phyloP scores from a whole-genome alignment of 2,797 vertebrate genomes.

The Champsocephalus gunnari region DNA sequence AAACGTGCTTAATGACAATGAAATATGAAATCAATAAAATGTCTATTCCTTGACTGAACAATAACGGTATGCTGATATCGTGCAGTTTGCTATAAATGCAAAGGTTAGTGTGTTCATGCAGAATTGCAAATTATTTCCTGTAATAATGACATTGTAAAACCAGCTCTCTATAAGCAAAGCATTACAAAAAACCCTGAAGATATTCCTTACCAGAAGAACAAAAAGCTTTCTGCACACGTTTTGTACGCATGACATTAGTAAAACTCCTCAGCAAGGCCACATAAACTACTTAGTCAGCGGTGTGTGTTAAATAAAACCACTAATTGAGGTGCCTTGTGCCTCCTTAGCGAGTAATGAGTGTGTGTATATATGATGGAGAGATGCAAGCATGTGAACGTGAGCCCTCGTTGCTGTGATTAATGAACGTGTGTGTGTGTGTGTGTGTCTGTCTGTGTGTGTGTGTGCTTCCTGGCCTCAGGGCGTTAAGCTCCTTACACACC shows the following conservation, averaged over 20 bases:
- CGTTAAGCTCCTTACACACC: not conserved
- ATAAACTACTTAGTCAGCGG: not conserved
- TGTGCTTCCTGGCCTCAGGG: constrained; percentile 29
- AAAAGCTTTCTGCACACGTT: not conserved
- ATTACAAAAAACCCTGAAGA: constrained; percentile 2
- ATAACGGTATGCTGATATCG: not conserved
- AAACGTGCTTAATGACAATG: not conserved
- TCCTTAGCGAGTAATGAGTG: constrained; percentile 23
- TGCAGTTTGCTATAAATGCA: not conserved
- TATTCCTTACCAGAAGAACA: not conserved
- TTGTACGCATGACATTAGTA: not conserved
- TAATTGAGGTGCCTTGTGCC: constrained; percentile 31
- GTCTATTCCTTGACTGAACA: not conserved
- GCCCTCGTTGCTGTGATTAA: constrained; percentile 54
- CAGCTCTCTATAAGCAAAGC: not conserved
- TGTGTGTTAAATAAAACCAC: constrained; percentile 22
- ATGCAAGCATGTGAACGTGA: constrained; percentile 31
- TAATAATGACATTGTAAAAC: not conserved
- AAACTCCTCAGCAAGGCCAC: constrained; percentile 13
- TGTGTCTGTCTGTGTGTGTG: constrained; percentile 11
- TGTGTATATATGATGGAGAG: not conserved
- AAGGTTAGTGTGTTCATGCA: not conserved
- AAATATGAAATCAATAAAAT: constrained; percentile 6
- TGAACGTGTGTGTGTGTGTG: constrained; percentile 21
- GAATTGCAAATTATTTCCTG: not conserved